Conservation (phyloP, 2,113 vertebrate genomes). For the Thalassoma bifasciatum region DNA sequence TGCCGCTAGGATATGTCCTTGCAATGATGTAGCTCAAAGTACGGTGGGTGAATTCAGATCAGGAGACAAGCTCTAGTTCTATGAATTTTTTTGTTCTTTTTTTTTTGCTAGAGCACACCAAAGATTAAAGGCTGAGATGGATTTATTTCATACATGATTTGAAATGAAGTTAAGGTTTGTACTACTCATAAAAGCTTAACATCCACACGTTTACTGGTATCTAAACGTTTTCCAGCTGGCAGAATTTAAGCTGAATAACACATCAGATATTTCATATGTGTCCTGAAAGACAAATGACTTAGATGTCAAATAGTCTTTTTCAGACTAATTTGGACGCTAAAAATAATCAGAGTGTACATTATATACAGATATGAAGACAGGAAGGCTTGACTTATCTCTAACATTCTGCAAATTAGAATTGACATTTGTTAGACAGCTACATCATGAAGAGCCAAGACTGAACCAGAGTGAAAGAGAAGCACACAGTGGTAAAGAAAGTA, state of each 20-base stretch:
- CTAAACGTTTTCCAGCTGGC: background rate
- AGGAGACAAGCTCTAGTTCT: background rate
- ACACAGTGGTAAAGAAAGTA: background rate
- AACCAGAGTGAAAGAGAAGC: background rate
- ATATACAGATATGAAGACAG: slow-evolving; percentile 1
- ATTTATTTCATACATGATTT: background rate
- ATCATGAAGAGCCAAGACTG: slow-evolving; percentile 5
- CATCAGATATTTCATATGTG: too few species aligned
- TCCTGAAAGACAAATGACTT: too few species aligned
- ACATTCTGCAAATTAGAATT: slow-evolving; percentile 9
- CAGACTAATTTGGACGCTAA: background rate
- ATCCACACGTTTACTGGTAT: background rate
- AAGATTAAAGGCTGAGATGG: background rate
- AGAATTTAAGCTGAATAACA: too few species aligned
- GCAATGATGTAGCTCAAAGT: slow-evolving; percentile 12
- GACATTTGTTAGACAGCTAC: slow-evolving; percentile 19
- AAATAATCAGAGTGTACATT: background rate
- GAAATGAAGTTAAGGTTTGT: background rate
- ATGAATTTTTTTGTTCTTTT: too few species aligned
- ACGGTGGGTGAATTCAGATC: background rate
- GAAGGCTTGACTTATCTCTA: background rate
- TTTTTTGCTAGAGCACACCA: background rate
- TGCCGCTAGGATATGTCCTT: background rate
- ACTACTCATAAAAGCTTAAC: background rate
- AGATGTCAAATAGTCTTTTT: background rate